Evolutionary conservation across 2,888 invertebrate genomes (phyloP).

Genomic region (Protodeltote pygarga): DNA sequence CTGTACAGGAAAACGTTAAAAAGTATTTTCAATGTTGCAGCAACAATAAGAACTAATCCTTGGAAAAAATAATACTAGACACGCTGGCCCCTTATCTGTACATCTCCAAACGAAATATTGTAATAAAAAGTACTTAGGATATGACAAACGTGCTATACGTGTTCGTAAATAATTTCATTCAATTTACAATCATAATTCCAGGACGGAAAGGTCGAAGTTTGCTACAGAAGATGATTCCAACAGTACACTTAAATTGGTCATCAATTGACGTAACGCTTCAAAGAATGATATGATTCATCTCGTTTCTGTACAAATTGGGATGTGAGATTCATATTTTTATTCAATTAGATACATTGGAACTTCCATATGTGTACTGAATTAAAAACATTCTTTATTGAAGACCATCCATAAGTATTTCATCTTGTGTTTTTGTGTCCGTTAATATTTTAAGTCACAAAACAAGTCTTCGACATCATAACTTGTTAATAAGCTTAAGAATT

Average conservation of each 20-base stretch:
- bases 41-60: conserved; percentile 73
- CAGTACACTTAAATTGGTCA: conserved; percentile 57
- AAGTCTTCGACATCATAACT: conserved; percentile 59
- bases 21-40: conserved; percentile 67
- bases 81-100: conserved; percentile 70
- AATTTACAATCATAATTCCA: conserved; percentile 61
- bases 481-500: conserved; percentile 71
- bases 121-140: conserved; percentile 75
- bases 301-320: conserved; percentile 75
- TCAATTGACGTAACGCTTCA: conserved; percentile 71
- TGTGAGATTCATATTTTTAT: conserved; percentile 78
- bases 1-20: conserved; percentile 74
- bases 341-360: conserved; percentile 77
- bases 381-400: conserved; percentile 54
- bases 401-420: conserved; percentile 31
- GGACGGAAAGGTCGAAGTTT: conserved; percentile 58
- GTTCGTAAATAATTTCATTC: conserved; percentile 43
- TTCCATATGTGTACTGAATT: conserved; percentile 67
- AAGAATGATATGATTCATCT: conserved; percentile 77
- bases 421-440: conserved; percentile 51
- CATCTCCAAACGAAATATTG: conserved; percentile 76
- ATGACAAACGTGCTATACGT: conserved; percentile 47
- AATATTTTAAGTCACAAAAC: conserved; percentile 57
- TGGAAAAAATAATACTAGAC: conserved; percentile 72
- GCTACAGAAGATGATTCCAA: conserved; percentile 46